Percentiles rank a stretch among this genome's conserved stretches.
Conservation (phyloP, 2,888 invertebrate genomes). For the Hemicrepidius hirtus region DNA sequence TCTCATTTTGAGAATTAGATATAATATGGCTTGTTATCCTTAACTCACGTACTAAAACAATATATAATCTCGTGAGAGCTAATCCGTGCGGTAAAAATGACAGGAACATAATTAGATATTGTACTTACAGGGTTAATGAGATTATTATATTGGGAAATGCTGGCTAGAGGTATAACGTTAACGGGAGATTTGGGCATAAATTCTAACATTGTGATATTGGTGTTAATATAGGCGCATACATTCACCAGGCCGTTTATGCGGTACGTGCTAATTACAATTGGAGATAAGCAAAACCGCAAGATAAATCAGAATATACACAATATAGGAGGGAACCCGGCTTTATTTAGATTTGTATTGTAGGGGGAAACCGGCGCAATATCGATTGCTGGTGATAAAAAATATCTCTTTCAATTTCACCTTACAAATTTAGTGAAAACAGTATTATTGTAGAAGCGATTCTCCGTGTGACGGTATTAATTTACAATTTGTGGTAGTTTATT, state of each 20-base stretch:
- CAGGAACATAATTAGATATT: conserved; percentile 32
- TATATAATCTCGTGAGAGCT: neutral
- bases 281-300: conserved; percentile 63
- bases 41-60: conserved; percentile 8
- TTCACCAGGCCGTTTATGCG: conserved; percentile 60
- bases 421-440: too few species aligned
- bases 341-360: conserved; percentile 48
- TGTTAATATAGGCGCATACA: conserved; percentile 59
- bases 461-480: too few species aligned
- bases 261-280: conserved; percentile 64
- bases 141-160: conserved; percentile 10
- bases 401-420: neutral
- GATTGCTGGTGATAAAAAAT: conserved; percentile 34
- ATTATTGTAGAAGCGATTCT: too few species aligned
- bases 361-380: conserved; percentile 38
- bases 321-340: conserved; percentile 51
- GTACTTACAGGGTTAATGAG: conserved; percentile 35
- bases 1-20: neutral
- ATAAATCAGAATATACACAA: conserved; percentile 63
- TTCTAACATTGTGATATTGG: conserved; percentile 55
- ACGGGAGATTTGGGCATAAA: conserved; percentile 39
- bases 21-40: neutral
- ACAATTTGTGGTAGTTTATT: too few species aligned
- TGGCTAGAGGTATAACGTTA: conserved; percentile 3
- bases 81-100: conserved; percentile 29